Evolutionary conservation across 2,797 vertebrate species (phyloP).

Genomic region (Luscinia luscinia): DNA sequence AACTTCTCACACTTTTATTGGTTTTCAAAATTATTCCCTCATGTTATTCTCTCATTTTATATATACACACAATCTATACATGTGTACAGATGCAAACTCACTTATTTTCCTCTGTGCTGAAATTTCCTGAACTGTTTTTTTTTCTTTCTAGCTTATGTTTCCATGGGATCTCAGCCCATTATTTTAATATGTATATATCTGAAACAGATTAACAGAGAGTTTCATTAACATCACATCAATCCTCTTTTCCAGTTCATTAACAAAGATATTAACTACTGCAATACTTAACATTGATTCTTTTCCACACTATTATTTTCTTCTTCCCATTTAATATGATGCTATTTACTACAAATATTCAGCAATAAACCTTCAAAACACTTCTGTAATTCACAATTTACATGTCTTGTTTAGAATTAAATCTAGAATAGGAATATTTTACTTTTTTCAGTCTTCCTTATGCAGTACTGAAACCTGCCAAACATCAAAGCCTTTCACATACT

Average conservation of each 20-base stretch:
- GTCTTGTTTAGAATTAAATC: not conserved
- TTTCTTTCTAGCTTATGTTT: not conserved
- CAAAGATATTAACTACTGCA: not conserved
- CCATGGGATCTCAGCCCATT: not conserved
- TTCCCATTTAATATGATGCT: not conserved
- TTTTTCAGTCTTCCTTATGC: not conserved
- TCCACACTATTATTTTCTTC: not conserved
- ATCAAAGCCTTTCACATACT: not conserved
- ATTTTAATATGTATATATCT: not conserved
- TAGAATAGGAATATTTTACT: not conserved
- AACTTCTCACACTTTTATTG: not conserved
- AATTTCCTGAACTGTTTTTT: not conserved
- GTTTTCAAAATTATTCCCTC: not conserved
- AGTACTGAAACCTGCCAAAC: not conserved
- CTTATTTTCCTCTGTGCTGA: not conserved
- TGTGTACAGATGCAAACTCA: not conserved
- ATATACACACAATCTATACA: not conserved
- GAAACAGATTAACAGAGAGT: not conserved
- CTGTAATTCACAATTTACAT: not conserved
- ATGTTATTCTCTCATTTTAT: not conserved
- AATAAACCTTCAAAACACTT: not conserved
- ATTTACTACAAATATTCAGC: not conserved
- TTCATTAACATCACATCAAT: slow-evolving; percentile 15
- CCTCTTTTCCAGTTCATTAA: slow-evolving; percentile 30
- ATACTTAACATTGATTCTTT: not conserved